These are phyloP conservation scores for Epirrhoe alternata DNA, from an alignment of 2,888 invertebrate genomes.

Conservation along the genomic window DNA sequence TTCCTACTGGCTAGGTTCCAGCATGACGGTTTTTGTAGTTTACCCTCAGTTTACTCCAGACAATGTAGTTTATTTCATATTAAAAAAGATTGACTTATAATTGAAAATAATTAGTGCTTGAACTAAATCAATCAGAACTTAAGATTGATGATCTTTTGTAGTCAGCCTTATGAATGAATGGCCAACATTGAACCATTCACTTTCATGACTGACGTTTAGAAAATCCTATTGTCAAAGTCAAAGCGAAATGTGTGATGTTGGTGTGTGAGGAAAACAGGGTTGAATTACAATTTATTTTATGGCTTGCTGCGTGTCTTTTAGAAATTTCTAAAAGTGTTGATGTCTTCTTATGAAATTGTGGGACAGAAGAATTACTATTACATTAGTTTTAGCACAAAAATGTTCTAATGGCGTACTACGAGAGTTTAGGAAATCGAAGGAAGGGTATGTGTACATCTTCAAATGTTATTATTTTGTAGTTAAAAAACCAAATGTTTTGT, in stretches of 20 bases:
- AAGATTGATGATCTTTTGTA: no score
- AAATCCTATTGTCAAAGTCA: constrained; percentile 19
- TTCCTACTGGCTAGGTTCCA: neutral
- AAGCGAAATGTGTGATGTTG: constrained; percentile 50
- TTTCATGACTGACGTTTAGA: neutral
- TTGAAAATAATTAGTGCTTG: no score
- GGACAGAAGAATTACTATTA: constrained; percentile 36
- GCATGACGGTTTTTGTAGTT: no score
- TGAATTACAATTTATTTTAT: constrained; percentile 58
- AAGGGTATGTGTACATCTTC: constrained; percentile 69
- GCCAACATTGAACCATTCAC: no score
- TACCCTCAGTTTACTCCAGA: no score
- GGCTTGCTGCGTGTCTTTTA: constrained; percentile 49
- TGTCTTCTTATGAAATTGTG: constrained; percentile 42
- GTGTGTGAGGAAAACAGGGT: constrained; percentile 60
- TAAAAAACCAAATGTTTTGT: neutral
- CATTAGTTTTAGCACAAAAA: constrained; percentile 55
- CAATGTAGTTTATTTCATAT: no score
- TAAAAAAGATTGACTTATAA: no score
- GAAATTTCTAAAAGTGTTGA: constrained; percentile 49
- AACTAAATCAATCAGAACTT: no score
- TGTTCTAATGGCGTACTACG: constrained; percentile 80
- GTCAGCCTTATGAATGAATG: neutral
- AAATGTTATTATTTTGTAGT: constrained; percentile 37
- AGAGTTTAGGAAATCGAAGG: constrained; percentile 80